A percentile compares a stretch with the other conserved stretches of the same genome.
Evolutionary conservation across 1,140 invertebrate species (phyloP).

Genomic region (Steinernema feltiae): DNA sequence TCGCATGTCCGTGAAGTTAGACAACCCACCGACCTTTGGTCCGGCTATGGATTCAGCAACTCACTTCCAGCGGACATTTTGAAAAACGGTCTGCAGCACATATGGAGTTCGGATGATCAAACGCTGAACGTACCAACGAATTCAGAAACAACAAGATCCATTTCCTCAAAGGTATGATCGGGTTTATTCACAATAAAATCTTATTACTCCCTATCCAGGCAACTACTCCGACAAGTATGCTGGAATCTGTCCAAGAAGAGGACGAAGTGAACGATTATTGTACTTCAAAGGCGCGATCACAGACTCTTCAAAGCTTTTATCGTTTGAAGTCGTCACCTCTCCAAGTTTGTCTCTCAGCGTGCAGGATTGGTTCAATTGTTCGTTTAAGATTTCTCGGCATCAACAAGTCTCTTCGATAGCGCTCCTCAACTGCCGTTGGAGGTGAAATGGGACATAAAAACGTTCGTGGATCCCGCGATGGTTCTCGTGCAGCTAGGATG

Average conservation of each 20-base stretch:
- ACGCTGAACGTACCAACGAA: background rate
- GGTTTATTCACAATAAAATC: background rate
- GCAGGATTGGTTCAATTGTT: slow-evolving; percentile 8
- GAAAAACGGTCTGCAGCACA: slow-evolving; percentile 27
- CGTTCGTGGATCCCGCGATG: slow-evolving; percentile 46
- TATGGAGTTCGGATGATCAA: slow-evolving; percentile 16
- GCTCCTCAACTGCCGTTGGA: slow-evolving; percentile 29
- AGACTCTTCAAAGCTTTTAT: background rate
- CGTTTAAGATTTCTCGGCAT: slow-evolving; percentile 44
- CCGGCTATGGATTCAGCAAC: slow-evolving; percentile 49
- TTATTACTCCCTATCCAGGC: background rate
- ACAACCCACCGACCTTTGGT: slow-evolving; percentile 50
- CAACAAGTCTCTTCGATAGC: slow-evolving; percentile 46
- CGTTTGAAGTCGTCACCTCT: background rate
- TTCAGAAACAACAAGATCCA: background rate
- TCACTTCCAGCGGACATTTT: slow-evolving; percentile 53
- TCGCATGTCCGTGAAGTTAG: slow-evolving; percentile 23
- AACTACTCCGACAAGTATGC: slow-evolving; percentile 17
- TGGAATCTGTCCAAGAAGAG: slow-evolving; percentile 25
- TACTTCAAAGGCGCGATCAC: slow-evolving; percentile 2
- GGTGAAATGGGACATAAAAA: slow-evolving; percentile 47
- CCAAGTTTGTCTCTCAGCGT: background rate
- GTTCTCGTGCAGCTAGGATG: slow-evolving; percentile 53
- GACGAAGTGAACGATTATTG: slow-evolving; percentile 40
- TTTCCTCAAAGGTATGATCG: background rate